Evolutionary conservation across 2,888 invertebrate species (phyloP), one percentile per base, ranked within the genome.

Genomic region (Thecophora atra): DNA sequence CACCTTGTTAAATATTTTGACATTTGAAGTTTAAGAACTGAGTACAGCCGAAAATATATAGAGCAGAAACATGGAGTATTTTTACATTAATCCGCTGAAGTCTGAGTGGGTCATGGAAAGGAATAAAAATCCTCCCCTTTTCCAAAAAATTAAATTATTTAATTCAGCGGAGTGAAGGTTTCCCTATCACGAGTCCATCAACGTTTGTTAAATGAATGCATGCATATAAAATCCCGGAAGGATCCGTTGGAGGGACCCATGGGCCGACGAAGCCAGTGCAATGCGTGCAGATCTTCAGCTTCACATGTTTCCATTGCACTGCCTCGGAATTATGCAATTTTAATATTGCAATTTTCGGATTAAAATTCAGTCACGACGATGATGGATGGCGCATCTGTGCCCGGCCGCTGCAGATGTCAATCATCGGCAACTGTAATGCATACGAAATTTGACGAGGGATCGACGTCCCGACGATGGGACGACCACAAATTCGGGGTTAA

Each of bases 1-100:
- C 51, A 67, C 30, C 54, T 67, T 67, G 24, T 67, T 67, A 52
- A 67, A 52, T 67, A 67, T 67, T 67, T 67, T 67, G 67, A 67
- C 67, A 67, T 67, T 67, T 54, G 13, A 52, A 28, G 30, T 54
- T 30, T 30, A 52, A 54, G 67, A 54, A 21, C n/a, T 66, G 17
- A 1, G 47, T 47, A 11, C 11, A 11, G 6, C 7, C 11, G 37
- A 8, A 2, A 1, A 2, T 37, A 37, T 11, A 1, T 37, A 37
- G 37, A 37, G 11, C 11, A 37, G 6, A 37, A 37, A 2, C 7
- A 37, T 37, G 37, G 47, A 47, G 47, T 47, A 11, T 37, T 11
- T 37, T 37, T 47, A 47, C 17, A n/a, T 47, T 47, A 47, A 47
- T 47, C 37, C 11, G 6, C 37, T 37, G 37, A 11, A 37, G 37